These are phyloP conservation scores for Nyctalus aviator DNA, from an alignment of 2,797 vertebrate genomes.

Conservation along the genomic window DNA sequence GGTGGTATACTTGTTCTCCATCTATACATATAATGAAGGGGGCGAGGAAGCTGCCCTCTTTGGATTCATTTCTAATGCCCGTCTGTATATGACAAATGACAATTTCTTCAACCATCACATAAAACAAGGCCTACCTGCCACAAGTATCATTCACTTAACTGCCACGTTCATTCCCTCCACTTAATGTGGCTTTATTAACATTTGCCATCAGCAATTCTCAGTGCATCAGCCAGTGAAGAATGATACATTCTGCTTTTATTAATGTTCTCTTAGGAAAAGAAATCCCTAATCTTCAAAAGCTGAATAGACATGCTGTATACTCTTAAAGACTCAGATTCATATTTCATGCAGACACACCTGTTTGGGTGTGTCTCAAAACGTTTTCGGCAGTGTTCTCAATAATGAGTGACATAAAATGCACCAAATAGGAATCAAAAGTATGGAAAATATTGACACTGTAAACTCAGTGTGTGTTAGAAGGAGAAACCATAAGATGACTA, in stretches of 20 bases:
- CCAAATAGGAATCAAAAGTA: background rate
- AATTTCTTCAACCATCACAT: constrained; percentile 61
- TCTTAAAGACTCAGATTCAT: background rate
- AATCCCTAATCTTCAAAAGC: constrained; percentile 66
- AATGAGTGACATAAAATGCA: background rate
- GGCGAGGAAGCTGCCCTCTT: background rate
- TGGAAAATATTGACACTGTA: background rate
- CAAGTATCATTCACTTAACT: constrained; percentile 80
- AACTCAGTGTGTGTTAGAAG: background rate
- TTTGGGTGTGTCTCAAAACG: background rate
- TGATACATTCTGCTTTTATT: constrained; percentile 59
- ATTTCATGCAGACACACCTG: background rate
- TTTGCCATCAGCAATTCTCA: constrained; percentile 78
- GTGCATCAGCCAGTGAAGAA: constrained; percentile 71
- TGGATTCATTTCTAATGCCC: constrained; percentile 67
- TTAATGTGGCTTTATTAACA: constrained; percentile 78
- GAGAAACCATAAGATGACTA: background rate
- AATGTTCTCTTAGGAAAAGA: constrained; percentile 70
- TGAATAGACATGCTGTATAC: constrained; percentile 68
- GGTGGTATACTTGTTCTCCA: constrained; percentile 33
- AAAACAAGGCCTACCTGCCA: constrained; percentile 56
- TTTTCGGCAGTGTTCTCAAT: background rate
- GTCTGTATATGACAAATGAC: constrained; percentile 68
- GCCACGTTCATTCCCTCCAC: constrained; percentile 68
- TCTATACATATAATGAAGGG: background rate